Evolutionary conservation across 2,113 vertebrate species (phyloP).

Genomic region (Melozone crissalis): DNA sequence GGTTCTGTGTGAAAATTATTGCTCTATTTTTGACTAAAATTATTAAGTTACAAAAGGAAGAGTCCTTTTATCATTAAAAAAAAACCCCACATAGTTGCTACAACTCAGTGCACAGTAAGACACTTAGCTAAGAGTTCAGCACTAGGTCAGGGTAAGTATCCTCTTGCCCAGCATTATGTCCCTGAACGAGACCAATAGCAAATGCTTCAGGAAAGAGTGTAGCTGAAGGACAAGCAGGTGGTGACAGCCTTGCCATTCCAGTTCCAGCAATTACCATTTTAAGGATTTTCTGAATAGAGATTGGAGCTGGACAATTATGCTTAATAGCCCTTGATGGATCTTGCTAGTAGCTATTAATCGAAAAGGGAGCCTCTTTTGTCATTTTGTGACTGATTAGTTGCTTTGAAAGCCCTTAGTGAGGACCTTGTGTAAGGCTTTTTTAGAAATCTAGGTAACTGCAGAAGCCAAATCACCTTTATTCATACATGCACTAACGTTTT

Average conservation of each 20-base stretch:
- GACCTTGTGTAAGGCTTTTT: not conserved
- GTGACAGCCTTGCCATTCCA: not conserved
- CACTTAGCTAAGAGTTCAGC: not conserved
- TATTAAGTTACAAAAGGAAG: not conserved
- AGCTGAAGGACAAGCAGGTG: slow-evolving; percentile 20
- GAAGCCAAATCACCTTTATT: slow-evolving; percentile 19
- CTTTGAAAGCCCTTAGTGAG: not conserved
- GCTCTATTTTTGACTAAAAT: not conserved
- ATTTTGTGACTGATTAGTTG: slow-evolving; percentile 27
- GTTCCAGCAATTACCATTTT: slow-evolving; percentile 31
- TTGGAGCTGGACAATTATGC: slow-evolving; percentile 13
- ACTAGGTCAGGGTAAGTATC: not conserved
- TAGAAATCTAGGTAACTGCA: not conserved
- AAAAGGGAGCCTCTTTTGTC: slow-evolving; percentile 18
- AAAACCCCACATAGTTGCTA: not conserved
- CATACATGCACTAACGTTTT: not conserved
- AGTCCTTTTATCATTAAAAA: not conserved
- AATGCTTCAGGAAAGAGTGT: not conserved
- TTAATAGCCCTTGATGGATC: slow-evolving; percentile 14
- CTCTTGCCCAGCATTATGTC: not conserved
- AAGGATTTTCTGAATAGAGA: slow-evolving; percentile 20
- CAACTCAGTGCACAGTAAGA: not conserved
- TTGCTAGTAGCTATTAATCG: not conserved
- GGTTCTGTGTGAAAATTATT: not conserved
- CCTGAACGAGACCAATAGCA: not conserved